These are phyloP conservation scores for Diglossa brunneiventris DNA, from an alignment of 2,113 vertebrate genomes.

Conservation along the genomic window DNA sequence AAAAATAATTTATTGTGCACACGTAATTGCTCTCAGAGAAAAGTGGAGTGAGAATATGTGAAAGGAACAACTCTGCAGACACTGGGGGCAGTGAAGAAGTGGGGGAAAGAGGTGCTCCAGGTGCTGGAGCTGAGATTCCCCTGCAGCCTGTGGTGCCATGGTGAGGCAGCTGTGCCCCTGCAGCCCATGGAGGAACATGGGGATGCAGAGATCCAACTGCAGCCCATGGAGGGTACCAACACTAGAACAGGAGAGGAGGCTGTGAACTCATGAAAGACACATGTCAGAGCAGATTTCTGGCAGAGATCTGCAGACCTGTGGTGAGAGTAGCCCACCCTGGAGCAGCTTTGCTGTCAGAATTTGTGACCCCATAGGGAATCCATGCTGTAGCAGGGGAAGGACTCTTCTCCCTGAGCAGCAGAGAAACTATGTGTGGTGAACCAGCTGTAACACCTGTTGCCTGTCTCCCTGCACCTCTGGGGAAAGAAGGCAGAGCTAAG, in stretches of 20 bases:
- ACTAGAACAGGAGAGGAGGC: not conserved
- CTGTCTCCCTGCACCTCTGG: not conserved
- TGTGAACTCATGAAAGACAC: not conserved
- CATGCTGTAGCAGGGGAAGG: not conserved
- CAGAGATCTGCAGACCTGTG: not conserved
- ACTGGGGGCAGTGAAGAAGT: not conserved
- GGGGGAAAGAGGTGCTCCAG: not conserved
- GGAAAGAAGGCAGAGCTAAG: not conserved
- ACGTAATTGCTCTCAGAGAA: not conserved
- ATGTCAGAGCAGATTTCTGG: not conserved
- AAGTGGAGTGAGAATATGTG: not conserved
- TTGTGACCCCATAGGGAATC: not conserved
- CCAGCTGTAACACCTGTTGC: not conserved
- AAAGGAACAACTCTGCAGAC: not conserved
- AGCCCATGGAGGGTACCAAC: rapidly evolving
- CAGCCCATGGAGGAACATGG: rapidly evolving
- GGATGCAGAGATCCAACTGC: not conserved
- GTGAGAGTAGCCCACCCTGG: not conserved
- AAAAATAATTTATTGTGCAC: not conserved
- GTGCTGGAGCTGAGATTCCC: not conserved
- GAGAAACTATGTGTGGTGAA: not conserved
- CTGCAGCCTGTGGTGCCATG: not conserved
- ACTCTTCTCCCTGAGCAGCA: not conserved
- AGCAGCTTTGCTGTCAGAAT: not conserved
- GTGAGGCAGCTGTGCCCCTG: not conserved